phyloP scores from a whole-genome alignment of 2,113 vertebrate species.

The Tragulus kanchil region DNA sequence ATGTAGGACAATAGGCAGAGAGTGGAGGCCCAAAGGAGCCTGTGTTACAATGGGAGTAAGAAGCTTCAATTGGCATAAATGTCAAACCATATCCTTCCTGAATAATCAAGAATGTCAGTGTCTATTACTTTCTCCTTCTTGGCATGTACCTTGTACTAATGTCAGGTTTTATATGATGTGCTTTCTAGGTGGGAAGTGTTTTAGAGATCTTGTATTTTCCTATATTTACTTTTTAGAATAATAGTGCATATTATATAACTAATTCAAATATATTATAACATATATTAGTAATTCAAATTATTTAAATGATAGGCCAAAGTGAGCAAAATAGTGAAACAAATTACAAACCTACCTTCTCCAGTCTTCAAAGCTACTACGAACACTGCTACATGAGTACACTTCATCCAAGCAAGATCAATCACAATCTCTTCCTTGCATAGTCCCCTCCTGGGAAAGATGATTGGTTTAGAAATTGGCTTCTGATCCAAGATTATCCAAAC shows the following conservation, averaged over 20 bases:
- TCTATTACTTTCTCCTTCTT: conserved; percentile 26
- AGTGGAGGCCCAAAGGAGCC: neutral
- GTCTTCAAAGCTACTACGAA: neutral
- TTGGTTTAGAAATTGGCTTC: neutral
- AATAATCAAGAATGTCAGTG: neutral
- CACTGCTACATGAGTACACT: neutral
- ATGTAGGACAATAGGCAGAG: neutral
- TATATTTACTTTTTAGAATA: neutral
- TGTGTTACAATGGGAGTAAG: neutral
- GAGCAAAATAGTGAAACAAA: conserved; percentile 27
- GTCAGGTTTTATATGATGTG: neutral
- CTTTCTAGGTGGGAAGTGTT: conserved; percentile 15
- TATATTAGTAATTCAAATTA: neutral
- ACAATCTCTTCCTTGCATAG: neutral
- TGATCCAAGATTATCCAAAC: neutral
- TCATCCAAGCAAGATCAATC: neutral
- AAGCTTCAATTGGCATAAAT: conserved; percentile 46
- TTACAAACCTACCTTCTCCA: neutral
- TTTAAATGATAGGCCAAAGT: neutral
- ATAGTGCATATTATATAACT: neutral
- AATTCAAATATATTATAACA: neutral
- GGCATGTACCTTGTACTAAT: neutral
- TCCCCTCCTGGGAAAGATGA: neutral
- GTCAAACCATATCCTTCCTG: conserved; percentile 77
- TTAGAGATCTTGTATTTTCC: neutral